Evolutionary conservation across 2,888 invertebrate species (phyloP).

Genomic region (Drosophila ustulata): DNA sequence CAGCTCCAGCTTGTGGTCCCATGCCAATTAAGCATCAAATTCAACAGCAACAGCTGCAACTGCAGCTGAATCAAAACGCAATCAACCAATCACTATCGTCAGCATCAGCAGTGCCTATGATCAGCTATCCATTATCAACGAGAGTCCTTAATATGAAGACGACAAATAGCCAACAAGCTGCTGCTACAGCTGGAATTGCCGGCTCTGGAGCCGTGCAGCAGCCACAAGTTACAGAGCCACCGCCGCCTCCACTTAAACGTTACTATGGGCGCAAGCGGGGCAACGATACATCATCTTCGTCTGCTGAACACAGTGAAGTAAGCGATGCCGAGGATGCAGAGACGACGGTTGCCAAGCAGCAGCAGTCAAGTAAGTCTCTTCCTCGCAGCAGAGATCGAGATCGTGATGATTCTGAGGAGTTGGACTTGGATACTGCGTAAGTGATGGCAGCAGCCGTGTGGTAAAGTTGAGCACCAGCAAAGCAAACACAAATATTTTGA

Average conservation of each 20-base stretch:
- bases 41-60: slow-evolving; percentile 37
- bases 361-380: slow-evolving; percentile 32
- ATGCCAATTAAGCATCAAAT: slow-evolving; percentile 36
- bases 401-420: slow-evolving; percentile 81
- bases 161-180: slow-evolving; percentile 25
- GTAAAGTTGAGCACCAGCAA: slow-evolving; percentile 76
- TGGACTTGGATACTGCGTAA: slow-evolving; percentile 84
- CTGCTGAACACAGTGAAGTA: slow-evolving; percentile 62
- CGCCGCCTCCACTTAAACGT: slow-evolving; percentile 85
- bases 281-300: slow-evolving; percentile 86
- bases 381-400: slow-evolving; percentile 49
- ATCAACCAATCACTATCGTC: slow-evolving; percentile 1
- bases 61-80: slow-evolving; percentile 10
- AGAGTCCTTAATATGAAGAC: slow-evolving; percentile 50
- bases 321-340: slow-evolving; percentile 74
- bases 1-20: slow-evolving; percentile 27
- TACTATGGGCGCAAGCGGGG: slow-evolving; percentile 87
- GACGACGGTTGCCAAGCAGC: slow-evolving; percentile 36
- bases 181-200: background rate
- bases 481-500: slow-evolving; percentile 14
- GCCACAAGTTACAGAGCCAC: slow-evolving; percentile 78
- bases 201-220: slow-evolving; percentile 34
- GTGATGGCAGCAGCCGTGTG: slow-evolving; percentile 59
- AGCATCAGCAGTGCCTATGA: slow-evolving; percentile 54
- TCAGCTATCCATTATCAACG: slow-evolving; percentile 74